phyloP scores from a whole-genome alignment of 2,888 invertebrate species.

The Nineta flava region DNA sequence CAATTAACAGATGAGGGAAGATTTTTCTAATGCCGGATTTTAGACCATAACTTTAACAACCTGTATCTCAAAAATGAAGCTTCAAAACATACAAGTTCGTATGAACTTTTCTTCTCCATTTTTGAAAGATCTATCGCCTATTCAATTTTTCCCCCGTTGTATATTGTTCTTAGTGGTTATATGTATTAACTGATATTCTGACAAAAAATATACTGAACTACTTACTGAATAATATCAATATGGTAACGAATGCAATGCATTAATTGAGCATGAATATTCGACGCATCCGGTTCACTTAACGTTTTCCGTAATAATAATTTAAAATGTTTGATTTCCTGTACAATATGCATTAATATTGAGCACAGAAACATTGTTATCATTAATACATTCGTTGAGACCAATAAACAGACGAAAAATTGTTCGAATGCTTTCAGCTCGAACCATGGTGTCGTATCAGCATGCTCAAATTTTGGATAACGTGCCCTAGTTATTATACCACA shows the following conservation, averaged over 20 bases:
- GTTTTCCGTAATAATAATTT: neutral
- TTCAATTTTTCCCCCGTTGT: too few species aligned
- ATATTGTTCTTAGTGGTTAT: too few species aligned
- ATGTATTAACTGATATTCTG: too few species aligned
- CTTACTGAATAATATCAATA: neutral
- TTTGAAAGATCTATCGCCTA: too few species aligned
- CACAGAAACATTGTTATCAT: slow-evolving; percentile 1
- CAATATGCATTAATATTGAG: slow-evolving; percentile 1
- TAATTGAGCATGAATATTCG: neutral
- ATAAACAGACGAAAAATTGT: neutral
- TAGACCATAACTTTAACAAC: too few species aligned
- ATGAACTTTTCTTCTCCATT: too few species aligned
- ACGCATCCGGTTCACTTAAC: neutral
- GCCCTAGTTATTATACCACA: neutral
- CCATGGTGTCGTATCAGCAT: neutral
- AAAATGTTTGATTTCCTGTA: neutral
- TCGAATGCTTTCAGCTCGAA: neutral
- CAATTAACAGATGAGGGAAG: too few species aligned
- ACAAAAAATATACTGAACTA: neutral
- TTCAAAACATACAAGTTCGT: too few species aligned
- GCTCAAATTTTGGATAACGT: neutral
- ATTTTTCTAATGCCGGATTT: too few species aligned
- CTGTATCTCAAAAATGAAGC: too few species aligned
- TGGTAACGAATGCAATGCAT: neutral
- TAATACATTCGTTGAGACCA: neutral